phyloP scores from a whole-genome alignment of 2,888 invertebrate species.

The Apocheima hispidaria region DNA sequence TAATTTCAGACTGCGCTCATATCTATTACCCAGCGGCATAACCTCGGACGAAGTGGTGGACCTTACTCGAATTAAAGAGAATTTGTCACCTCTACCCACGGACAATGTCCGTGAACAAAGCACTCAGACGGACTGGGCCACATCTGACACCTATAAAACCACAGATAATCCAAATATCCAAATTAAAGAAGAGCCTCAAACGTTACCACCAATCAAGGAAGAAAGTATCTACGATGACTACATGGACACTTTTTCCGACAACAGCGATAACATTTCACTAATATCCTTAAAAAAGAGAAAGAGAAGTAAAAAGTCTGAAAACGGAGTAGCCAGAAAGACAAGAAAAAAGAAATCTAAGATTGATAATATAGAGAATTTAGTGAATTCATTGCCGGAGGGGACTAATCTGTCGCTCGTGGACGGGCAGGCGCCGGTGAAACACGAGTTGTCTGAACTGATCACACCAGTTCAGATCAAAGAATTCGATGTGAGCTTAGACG shows the following conservation, averaged over 20 bases:
- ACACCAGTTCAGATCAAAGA: slow-evolving; percentile 2
- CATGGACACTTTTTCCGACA: slow-evolving; percentile 59
- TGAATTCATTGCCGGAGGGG: slow-evolving; percentile 49
- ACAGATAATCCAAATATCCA: slow-evolving; percentile 33
- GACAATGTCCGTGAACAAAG: slow-evolving; percentile 51
- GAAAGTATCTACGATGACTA: slow-evolving; percentile 56
- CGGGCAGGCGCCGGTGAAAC: slow-evolving; percentile 42
- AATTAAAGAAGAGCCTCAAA: slow-evolving; percentile 65
- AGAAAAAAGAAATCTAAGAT: slow-evolving; percentile 56
- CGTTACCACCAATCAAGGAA: slow-evolving; percentile 57
- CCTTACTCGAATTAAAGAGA: slow-evolving; percentile 61
- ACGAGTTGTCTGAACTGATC: slow-evolving; percentile 40
- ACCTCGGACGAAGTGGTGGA: slow-evolving; percentile 56
- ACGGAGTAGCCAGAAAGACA: slow-evolving; percentile 52
- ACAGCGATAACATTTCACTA: slow-evolving; percentile 70
- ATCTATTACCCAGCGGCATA: slow-evolving; percentile 49
- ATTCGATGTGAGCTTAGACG: slow-evolving; percentile 22
- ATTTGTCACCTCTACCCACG: slow-evolving; percentile 44
- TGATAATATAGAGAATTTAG: slow-evolving; percentile 50
- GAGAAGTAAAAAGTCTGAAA: slow-evolving; percentile 52
- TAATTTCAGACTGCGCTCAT: slow-evolving; percentile 61
- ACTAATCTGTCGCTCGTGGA: slow-evolving; percentile 48
- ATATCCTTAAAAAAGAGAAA: slow-evolving; percentile 67
- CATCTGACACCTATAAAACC: not conserved
- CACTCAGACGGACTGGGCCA: slow-evolving; percentile 66